These are phyloP conservation scores for Pangasius djambal DNA, from an alignment of 2,797 vertebrate genomes.

Conservation along the genomic window DNA sequence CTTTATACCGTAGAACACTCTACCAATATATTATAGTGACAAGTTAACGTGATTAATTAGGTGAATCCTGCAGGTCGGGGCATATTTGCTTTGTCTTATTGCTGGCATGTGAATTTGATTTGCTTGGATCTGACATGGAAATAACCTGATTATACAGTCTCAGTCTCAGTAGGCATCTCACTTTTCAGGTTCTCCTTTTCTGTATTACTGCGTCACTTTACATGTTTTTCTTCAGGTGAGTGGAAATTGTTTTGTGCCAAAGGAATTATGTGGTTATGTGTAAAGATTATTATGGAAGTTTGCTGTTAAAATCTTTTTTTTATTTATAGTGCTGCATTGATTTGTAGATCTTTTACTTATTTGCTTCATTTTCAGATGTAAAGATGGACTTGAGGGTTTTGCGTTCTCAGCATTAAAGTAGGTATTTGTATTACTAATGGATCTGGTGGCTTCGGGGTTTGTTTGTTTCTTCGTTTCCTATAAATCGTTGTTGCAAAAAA, in stretches of 20 bases:
- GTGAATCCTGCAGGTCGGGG: not conserved
- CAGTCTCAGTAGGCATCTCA: constrained; percentile 8
- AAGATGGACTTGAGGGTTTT: constrained; percentile 97
- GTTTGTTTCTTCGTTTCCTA: not conserved
- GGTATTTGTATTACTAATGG: constrained; percentile 63
- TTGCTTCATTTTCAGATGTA: constrained; percentile 76
- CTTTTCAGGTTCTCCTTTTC: constrained; percentile 77
- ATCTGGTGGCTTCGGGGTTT: not conserved
- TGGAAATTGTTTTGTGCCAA: not conserved
- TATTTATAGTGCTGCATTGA: not conserved
- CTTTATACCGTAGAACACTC: not conserved
- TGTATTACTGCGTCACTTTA: constrained; percentile 78
- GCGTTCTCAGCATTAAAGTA: constrained; percentile 96
- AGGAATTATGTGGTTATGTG: not conserved
- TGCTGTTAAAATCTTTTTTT: not conserved
- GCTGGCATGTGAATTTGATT: not conserved
- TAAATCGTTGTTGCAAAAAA: not conserved
- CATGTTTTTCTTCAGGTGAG: constrained; percentile 83
- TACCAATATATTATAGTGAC: not conserved
- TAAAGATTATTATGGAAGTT: not conserved
- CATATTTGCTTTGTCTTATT: not conserved
- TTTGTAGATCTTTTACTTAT: not conserved
- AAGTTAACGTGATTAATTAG: not conserved
- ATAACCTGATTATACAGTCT: not conserved
- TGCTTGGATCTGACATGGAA: not conserved